A percentile compares a stretch with the other conserved stretches of the same genome.
Evolutionary conservation across 2,113 vertebrate species (phyloP).

Genomic region (Hyla sarda): DNA sequence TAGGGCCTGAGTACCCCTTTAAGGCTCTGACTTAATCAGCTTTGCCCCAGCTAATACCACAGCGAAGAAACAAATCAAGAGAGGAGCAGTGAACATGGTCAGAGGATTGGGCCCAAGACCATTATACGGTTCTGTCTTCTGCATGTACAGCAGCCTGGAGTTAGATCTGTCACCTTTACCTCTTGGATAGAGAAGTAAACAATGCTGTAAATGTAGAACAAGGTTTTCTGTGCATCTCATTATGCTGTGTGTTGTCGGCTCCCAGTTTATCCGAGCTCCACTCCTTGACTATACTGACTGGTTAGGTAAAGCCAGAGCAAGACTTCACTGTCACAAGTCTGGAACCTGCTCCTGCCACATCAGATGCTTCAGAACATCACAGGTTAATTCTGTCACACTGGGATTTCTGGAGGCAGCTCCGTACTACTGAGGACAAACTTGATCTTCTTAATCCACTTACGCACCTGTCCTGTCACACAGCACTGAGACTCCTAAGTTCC

Average conservation of each 20-base stretch:
- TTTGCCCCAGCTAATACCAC: conserved; percentile 39
- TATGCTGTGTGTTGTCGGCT: neutral
- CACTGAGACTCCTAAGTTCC: neutral
- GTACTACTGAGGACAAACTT: conserved; percentile 28
- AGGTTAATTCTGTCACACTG: neutral
- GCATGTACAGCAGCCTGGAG: neutral
- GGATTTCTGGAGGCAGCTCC: conserved; percentile 20
- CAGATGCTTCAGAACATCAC: neutral
- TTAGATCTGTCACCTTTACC: neutral
- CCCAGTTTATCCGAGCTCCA: neutral
- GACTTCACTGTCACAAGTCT: neutral
- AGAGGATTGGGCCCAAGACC: neutral
- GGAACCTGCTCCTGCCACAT: neutral
- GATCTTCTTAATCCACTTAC: conserved; percentile 42
- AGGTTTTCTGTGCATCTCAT: neutral
- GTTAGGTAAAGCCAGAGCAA: neutral
- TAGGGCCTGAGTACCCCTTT: no score
- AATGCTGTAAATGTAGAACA: neutral
- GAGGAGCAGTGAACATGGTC: neutral
- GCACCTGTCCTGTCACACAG: neutral
- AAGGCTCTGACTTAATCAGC: conserved; percentile 47
- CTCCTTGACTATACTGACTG: neutral
- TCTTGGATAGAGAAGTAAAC: neutral
- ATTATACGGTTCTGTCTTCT: neutral
- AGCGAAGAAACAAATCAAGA: conserved; percentile 43